Base-by-base conservation (phyloP, 2,888 invertebrate genomes). In the Liopterus haemorrhoidalis region DNA sequence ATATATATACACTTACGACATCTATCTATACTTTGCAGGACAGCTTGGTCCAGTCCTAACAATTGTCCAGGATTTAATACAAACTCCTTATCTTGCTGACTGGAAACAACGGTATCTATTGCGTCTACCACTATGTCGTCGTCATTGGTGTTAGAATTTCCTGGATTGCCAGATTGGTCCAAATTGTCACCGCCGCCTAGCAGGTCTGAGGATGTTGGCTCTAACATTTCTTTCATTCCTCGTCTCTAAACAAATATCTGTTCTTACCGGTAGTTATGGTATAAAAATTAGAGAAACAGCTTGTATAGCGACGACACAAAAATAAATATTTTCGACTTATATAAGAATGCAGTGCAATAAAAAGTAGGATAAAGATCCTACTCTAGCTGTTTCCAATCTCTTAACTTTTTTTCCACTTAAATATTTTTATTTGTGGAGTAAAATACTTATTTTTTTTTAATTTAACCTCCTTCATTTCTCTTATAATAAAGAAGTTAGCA, bases 1-100 rank as follows among this genome's bases (percentile, higher is more conserved):
- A 31, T 33, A 32, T 6, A 8, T 16, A 37, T 28, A 45, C 21
- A 69, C 78, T 68, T 67, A 82, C 81, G 79, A 68, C 92, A 92
- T 57, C 86, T 77, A 59, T 93, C 93, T 53, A 96, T 93, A 59
- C 94, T 89, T 60, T 90, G 87, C 1, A 94, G 68, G 49, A 95
- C 84, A 0, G 93, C 94, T 58, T 91, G 87, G 67, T 95, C 95
- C 39, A 96, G 67, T 0, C 92, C 85, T 52, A 93, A 70, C 1
- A 93, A 78, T 65, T 90, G 87, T 1, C 85, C 86, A 0, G 82
- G 83, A 33, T 81, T 81, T 41, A 82, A 70, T 0, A 82, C 73
- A 36, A 83, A 82, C 49, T 85, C 81, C 49, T 82, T 75, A 46
- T 71, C 71, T 41, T 61, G 54, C 49, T 57, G 57, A 46, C 53